Percentiles rank a stretch among this genome's conserved stretches.
Evolutionary conservation across 2,797 vertebrate species (phyloP).

Genomic region (Streptopelia turtur): DNA sequence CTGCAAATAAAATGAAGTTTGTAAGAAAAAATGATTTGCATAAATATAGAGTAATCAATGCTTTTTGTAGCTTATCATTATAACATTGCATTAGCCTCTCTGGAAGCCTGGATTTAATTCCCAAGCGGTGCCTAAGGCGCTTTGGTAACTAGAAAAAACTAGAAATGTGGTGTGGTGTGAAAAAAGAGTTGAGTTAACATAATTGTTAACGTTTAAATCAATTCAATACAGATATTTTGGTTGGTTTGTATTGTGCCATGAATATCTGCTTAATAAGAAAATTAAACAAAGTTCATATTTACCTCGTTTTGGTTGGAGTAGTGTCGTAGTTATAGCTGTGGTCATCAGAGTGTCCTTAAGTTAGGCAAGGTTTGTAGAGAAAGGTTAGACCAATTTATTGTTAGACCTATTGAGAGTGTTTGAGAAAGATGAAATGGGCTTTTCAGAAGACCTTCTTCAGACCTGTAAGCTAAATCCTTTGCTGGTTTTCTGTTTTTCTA

Average conservation of each 20-base stretch:
- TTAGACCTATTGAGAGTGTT: neutral
- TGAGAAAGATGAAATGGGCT: neutral
- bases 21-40: neutral
- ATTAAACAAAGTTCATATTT: neutral
- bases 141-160: neutral
- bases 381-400: neutral
- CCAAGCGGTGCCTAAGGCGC: neutral
- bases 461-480: neutral
- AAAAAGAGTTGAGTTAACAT: neutral
- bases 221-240: neutral
- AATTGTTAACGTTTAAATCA: neutral
- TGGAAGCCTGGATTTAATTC: neutral
- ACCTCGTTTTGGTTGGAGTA: neutral
- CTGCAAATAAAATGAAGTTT: conserved; percentile 29
- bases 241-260: rapidly evolving
- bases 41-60: neutral
- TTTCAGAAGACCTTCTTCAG: neutral
- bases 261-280: neutral
- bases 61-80: neutral
- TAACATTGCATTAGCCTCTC: neutral
- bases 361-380: neutral
- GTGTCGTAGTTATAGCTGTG: neutral
- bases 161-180: rapidly evolving
- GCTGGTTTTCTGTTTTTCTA: neutral
- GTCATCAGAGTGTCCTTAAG: neutral